Conservation (phyloP, 2,888 invertebrate species). For the Acrobasis consociella region DNA sequence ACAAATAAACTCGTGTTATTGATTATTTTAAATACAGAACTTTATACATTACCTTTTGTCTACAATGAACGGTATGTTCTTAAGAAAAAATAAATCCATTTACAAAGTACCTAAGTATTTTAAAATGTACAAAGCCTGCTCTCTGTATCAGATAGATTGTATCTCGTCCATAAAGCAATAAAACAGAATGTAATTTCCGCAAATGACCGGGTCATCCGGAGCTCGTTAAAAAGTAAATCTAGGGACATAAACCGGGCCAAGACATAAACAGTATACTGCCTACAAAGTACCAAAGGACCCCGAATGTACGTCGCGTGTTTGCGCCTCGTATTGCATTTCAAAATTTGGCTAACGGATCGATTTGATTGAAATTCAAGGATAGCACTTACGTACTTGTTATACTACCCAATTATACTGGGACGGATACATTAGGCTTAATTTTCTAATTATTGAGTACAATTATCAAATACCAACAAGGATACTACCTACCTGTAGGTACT, state of each 20-base stretch:
- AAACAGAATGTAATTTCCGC: slow-evolving; percentile 10
- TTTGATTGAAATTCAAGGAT: slow-evolving; percentile 1
- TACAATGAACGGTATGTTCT: no score
- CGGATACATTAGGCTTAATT: no score
- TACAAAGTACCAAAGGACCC: not conserved
- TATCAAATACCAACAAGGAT: no score
- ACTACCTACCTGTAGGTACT: not conserved
- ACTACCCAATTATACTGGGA: no score
- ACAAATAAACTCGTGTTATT: no score
- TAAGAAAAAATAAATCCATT: no score
- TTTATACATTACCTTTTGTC: no score
- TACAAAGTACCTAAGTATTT: no score
- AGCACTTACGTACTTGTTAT: not conserved
- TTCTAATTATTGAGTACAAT: no score
- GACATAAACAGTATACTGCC: not conserved
- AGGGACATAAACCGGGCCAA: not conserved
- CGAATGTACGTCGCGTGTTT: not conserved
- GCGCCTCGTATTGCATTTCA: not conserved
- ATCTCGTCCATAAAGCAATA: not conserved
- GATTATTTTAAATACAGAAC: no score
- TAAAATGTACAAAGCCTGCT: no score
- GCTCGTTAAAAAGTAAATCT: slow-evolving; percentile 10
- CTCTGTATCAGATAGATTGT: not conserved
- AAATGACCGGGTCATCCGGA: slow-evolving; percentile 13
- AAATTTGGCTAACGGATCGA: not conserved